Conservation (phyloP, 2,797 vertebrate genomes). For the Parambassis ranga region DNA sequence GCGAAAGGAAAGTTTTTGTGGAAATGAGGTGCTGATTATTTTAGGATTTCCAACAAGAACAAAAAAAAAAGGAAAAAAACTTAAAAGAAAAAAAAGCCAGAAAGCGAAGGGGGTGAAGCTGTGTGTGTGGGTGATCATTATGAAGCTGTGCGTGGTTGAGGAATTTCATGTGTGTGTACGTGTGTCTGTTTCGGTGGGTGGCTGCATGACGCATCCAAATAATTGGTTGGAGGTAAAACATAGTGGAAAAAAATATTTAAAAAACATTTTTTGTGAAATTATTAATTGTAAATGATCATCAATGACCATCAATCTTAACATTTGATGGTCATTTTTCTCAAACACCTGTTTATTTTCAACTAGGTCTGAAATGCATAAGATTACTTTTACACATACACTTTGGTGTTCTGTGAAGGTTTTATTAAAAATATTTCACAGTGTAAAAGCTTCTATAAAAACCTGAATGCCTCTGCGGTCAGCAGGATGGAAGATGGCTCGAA, state of each 20-base stretch:
- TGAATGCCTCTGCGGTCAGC: not conserved
- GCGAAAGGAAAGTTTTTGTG: slow-evolving; percentile 13
- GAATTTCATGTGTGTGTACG: slow-evolving; percentile 3
- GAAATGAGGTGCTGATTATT: slow-evolving; percentile 28
- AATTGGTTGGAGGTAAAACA: slow-evolving; percentile 34
- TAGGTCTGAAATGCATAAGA: no score
- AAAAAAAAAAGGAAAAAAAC: slow-evolving; percentile 34
- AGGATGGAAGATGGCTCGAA: not conserved
- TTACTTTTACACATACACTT: no score
- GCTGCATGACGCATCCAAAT: slow-evolving; percentile 47
- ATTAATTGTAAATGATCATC: no score
- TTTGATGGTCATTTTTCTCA: no score
- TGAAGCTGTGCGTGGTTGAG: slow-evolving; percentile 39
- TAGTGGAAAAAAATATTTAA: slow-evolving; percentile 1
- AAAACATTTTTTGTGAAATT: no score
- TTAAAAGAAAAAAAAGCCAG: slow-evolving; percentile 27
- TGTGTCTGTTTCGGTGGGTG: slow-evolving; percentile 40
- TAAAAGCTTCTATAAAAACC: not conserved
- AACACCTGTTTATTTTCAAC: no score
- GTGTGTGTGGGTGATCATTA: slow-evolving; percentile 48
- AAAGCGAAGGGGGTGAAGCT: slow-evolving; percentile 14
- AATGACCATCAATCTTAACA: no score
- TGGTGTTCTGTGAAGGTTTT: no score
- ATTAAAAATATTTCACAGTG: no score
- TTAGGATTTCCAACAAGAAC: slow-evolving; percentile 34